These are phyloP conservation scores for Drosophila yooni DNA, from an alignment of 2,888 invertebrate species.

Conservation along the genomic window DNA sequence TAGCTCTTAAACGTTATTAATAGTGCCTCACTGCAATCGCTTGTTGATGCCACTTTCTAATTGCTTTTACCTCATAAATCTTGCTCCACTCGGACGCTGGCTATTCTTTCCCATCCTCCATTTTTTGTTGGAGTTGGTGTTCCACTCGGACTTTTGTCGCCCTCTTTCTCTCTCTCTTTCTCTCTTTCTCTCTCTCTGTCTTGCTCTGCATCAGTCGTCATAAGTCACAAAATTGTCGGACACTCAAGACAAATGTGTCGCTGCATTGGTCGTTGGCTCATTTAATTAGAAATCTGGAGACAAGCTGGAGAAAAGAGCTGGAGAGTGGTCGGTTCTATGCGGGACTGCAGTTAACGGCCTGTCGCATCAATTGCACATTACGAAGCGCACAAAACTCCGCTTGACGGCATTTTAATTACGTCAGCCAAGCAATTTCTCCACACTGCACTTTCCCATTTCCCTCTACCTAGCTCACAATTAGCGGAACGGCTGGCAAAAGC, in stretches of 20 bases:
- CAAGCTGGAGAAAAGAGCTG: constrained; percentile 14
- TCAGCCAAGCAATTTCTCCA: constrained; percentile 55
- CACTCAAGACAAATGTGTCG: constrained; percentile 77
- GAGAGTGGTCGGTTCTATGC: constrained; percentile 10
- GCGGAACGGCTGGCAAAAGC: constrained; percentile 47
- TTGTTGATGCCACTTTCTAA: constrained; percentile 78
- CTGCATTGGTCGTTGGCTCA: constrained; percentile 67
- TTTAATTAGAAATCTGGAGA: constrained; percentile 74
- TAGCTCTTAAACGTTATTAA: constrained; percentile 61
- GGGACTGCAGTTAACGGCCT: constrained; percentile 67
- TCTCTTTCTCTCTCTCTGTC: not conserved
- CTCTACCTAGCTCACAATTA: constrained; percentile 43
- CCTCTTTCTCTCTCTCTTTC: constrained; percentile 2
- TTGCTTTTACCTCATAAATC: constrained; percentile 79
- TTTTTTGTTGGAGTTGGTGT: not conserved
- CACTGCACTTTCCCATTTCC: constrained; percentile 1
- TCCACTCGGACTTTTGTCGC: constrained; percentile 31
- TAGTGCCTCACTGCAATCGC: constrained; percentile 59
- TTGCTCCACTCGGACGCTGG: constrained; percentile 39
- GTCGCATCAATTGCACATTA: constrained; percentile 78
- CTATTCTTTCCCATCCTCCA: constrained; percentile 9
- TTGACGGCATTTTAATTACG: constrained; percentile 78
- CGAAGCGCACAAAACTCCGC: constrained; percentile 53
- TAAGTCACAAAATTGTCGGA: constrained; percentile 77
- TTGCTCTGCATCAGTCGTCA: constrained; percentile 61